Evolutionary conservation across 1,140 invertebrate genomes (phyloP).

Genomic region (Drosophila bifasciata): DNA sequence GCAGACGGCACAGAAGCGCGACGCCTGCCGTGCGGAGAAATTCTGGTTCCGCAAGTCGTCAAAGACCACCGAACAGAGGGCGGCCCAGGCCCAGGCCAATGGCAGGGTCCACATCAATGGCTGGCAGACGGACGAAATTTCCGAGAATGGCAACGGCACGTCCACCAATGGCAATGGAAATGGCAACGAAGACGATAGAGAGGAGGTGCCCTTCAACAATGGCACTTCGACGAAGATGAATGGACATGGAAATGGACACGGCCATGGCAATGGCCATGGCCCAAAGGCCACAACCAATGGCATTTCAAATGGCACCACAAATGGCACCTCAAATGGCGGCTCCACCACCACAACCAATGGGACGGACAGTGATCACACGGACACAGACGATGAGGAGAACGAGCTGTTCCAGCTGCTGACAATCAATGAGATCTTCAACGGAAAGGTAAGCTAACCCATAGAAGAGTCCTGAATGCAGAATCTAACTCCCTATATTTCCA

Average conservation of each 20-base stretch:
- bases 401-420: slow-evolving; percentile 88
- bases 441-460: slow-evolving; percentile 88
- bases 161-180: slow-evolving; percentile 27
- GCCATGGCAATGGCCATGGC: slow-evolving; percentile 17
- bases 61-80: slow-evolving; percentile 67
- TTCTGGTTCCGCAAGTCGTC: slow-evolving; percentile 96
- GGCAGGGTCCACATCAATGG: slow-evolving; percentile 46
- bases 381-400: slow-evolving; percentile 72
- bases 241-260: slow-evolving; percentile 55
- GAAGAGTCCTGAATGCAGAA: neutral
- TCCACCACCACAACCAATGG: slow-evolving; percentile 75
- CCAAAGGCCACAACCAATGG: slow-evolving; percentile 24
- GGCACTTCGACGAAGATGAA: slow-evolving; percentile 58
- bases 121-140: slow-evolving; percentile 5
- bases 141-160: slow-evolving; percentile 17
- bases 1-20: slow-evolving; percentile 95
- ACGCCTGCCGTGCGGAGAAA: slow-evolving; percentile 92
- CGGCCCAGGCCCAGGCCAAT: slow-evolving; percentile 37
- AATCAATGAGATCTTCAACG: slow-evolving; percentile 98
- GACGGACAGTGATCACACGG: slow-evolving; percentile 68
- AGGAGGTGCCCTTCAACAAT: slow-evolving; percentile 36
- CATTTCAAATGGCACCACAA: slow-evolving; percentile 11
- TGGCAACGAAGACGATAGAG: slow-evolving; percentile 10
- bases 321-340: slow-evolving; percentile 57
- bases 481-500: slow-evolving; percentile 33